Conservation (phyloP, 2,888 invertebrate species). For the Pseudolycoriella hygida region DNA sequence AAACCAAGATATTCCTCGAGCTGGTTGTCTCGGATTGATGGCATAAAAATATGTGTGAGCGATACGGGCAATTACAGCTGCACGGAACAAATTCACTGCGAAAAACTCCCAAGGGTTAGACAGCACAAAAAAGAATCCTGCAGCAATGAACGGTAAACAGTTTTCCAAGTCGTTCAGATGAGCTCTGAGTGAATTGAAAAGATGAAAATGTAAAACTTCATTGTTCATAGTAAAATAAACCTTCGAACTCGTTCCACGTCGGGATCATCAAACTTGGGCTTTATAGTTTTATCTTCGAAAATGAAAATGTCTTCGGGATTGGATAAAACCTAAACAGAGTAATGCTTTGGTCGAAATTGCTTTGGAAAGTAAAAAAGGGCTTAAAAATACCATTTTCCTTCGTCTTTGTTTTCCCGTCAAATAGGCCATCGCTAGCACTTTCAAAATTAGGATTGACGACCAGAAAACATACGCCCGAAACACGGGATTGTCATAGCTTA, state of each 20-base stretch:
- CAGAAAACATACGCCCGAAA: conserved; percentile 1
- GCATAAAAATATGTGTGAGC: too few species aligned
- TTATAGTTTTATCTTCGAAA: not conserved
- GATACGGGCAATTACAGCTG: conserved; percentile 32
- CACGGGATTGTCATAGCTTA: not conserved
- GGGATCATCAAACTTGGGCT: conserved; percentile 22
- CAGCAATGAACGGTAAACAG: conserved; percentile 34
- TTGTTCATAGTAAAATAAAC: conserved; percentile 13
- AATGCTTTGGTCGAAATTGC: too few species aligned
- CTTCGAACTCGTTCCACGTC: conserved; percentile 35
- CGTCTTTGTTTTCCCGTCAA: conserved; percentile 16
- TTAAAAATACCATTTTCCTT: conserved; percentile 14
- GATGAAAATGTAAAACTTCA: not conserved
- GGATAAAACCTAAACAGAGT: conserved; percentile 20
- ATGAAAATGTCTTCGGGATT: conserved; percentile 32
- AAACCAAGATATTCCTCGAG: too few species aligned
- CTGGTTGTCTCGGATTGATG: too few species aligned
- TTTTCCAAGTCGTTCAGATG: conserved; percentile 45
- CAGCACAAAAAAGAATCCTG: conserved; percentile 33
- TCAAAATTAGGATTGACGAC: conserved; percentile 14
- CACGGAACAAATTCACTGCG: conserved; percentile 34
- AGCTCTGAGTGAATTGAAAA: conserved; percentile 24
- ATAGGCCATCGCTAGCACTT: conserved; percentile 16
- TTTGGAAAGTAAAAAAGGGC: too few species aligned
- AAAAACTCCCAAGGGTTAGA: conserved; percentile 30